A percentile compares a stretch with the other conserved stretches of the same genome.
phyloP scores from a whole-genome alignment of 2,797 vertebrate genomes.

The Liasis olivaceus region DNA sequence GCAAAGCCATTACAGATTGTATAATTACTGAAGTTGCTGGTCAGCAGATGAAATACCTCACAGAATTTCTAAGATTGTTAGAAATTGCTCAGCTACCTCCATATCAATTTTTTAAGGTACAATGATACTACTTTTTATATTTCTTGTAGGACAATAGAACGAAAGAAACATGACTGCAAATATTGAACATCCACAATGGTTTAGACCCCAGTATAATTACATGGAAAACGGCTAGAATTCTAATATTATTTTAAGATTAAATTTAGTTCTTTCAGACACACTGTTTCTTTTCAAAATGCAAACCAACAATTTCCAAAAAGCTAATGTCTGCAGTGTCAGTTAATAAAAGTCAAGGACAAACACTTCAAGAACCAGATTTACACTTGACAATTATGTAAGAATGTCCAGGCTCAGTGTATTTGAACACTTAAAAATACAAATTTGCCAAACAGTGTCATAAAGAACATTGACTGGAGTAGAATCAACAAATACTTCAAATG shows the following conservation, averaged over 20 bases:
- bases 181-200: neutral
- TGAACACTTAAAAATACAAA: neutral
- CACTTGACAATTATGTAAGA: neutral
- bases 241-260: neutral
- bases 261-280: neutral
- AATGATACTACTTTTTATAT: neutral
- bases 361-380: neutral
- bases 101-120: neutral
- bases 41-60: neutral
- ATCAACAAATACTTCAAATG: neutral
- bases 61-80: neutral
- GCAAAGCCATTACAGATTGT: neutral
- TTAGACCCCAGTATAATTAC: neutral
- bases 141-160: neutral
- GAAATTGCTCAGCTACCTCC: neutral
- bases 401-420: neutral
- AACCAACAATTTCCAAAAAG: neutral
- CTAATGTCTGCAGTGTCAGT: neutral
- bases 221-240: neutral
- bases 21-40: neutral
- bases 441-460: neutral
- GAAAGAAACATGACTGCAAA: neutral
- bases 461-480: neutral
- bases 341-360: neutral
- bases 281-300: neutral